phyloP scores from a whole-genome alignment of 1,140 invertebrate genomes.

The Eufriesea mexicana region DNA sequence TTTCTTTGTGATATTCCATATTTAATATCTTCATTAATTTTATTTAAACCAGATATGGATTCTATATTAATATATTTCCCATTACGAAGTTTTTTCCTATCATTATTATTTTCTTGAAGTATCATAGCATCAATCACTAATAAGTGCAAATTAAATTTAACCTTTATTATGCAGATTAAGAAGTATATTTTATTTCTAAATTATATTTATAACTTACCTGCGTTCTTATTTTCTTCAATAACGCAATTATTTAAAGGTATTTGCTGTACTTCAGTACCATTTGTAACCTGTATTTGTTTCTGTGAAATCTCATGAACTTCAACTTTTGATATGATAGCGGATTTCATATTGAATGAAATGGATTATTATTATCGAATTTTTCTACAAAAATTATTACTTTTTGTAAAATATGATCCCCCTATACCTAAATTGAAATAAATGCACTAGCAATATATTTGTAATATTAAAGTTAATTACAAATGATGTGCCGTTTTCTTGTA shows the following conservation, averaged over 20 bases:
- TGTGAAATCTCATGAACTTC: slow-evolving; percentile 12
- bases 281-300: slow-evolving; percentile 22
- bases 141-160: slow-evolving; percentile 4
- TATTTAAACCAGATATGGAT: not conserved
- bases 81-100: slow-evolving; percentile 35
- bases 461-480: slow-evolving; percentile 19
- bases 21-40: slow-evolving; percentile 1
- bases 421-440: not conserved
- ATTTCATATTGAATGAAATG: slow-evolving; percentile 33
- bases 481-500: slow-evolving; percentile 9
- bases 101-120: slow-evolving; percentile 2
- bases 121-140: not conserved
- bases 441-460: slow-evolving; percentile 15
- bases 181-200: not conserved
- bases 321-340: slow-evolving; percentile 8
- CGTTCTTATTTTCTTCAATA: not conserved
- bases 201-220: not conserved
- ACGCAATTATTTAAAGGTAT: slow-evolving; percentile 8
- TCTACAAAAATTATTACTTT: not conserved
- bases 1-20: not conserved
- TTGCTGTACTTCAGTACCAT: not conserved
- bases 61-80: slow-evolving; percentile 22
- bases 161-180: not conserved
- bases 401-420: not conserved
- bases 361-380: slow-evolving; percentile 5